Base-by-base conservation (phyloP, 1,140 invertebrate genomes). In the Cotesia glomerata region DNA sequence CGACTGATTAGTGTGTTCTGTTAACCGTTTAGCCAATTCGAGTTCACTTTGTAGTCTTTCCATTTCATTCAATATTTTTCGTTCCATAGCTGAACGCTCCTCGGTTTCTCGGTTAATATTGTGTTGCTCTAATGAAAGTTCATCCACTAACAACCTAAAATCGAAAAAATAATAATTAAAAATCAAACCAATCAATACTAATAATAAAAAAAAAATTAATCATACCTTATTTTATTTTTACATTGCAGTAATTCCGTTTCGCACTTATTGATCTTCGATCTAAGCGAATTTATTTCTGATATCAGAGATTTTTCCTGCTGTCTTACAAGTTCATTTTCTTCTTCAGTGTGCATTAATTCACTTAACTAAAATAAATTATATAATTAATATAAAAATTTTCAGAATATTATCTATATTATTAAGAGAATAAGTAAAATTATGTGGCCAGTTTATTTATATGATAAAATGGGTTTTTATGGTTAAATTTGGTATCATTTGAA, bases 191-290 rank as follows among this genome's bases (percentile, higher is more conserved):
- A 5, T 11, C 18, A 49, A 18, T 18, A 45, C 3, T 34, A n/a
- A 32, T 5, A 51, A 69, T 68, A 32, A 34, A 58, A 32, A 56
- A 49, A 16, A 69, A 36, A 54, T 52, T 26, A 9, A 4, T 39
- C 52, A 82, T 91, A 92, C 85, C 93, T 90, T 76, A 95, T 95
- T 87, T 95, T 95, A 81, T 94, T 96, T 88, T 95, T 95, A 84
- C 95, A 96, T 76, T 96, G 93, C 71, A 95, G 82, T 64, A 97
- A 84, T 85, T 97, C 94, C 0, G 93, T 95, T 87, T 97, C 95
- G 82, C 94, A 95, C 84, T 95, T 95, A 0, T 93, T 93, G 66
- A 97, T 83, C 81, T 96, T 95, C 0, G 93, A 94, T 71, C 94
- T 88, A 45, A 96, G 86, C 54, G 95, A 84, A 0, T 93, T 93